Percentiles rank a stretch among this genome's conserved stretches.
Evolutionary conservation across 53 echinoderm and acorn worm genomes (phyloP).

Genomic region (Temnopleurus reevesii): DNA sequence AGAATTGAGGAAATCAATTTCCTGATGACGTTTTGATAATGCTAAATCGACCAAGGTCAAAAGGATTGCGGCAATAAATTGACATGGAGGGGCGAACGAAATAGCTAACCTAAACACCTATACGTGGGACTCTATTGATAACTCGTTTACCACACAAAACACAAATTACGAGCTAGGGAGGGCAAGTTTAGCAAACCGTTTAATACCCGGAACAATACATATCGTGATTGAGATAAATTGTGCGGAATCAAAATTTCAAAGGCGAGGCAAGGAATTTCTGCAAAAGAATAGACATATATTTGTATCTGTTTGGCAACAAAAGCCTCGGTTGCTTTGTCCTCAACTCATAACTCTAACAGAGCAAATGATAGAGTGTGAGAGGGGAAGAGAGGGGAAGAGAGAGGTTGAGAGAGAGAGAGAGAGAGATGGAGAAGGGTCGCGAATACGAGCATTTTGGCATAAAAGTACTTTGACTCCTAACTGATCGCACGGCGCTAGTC

Average conservation of each 20-base stretch:
- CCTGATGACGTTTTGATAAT: conserved; percentile 56
- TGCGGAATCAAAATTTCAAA: conserved; percentile 12
- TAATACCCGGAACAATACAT: conserved; percentile 42
- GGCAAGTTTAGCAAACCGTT: conserved; percentile 61
- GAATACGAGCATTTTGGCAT: background rate
- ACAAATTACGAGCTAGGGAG: conserved; percentile 48
- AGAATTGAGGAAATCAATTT: conserved; percentile 51
- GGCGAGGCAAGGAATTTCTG: background rate
- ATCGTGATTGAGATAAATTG: conserved; percentile 61
- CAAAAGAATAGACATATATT: conserved; percentile 10
- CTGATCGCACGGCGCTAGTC: background rate
- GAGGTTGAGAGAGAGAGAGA: conserved; percentile 5
- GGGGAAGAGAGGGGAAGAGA: background rate
- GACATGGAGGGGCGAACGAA: background rate
- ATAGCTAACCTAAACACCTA: conserved; percentile 36
- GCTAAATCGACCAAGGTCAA: conserved; percentile 30
- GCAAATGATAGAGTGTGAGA: background rate
- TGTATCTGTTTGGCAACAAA: conserved; percentile 46
- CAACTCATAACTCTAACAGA: background rate
- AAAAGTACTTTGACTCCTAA: conserved; percentile 59
- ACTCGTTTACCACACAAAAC: conserved; percentile 51
- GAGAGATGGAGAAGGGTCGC: background rate
- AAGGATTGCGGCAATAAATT: conserved; percentile 9
- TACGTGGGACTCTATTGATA: conserved; percentile 35
- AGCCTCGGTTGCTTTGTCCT: conserved; percentile 22